phyloP scores from a whole-genome alignment of 2,888 invertebrate genomes.

The Leptinotarsa haldemani region DNA sequence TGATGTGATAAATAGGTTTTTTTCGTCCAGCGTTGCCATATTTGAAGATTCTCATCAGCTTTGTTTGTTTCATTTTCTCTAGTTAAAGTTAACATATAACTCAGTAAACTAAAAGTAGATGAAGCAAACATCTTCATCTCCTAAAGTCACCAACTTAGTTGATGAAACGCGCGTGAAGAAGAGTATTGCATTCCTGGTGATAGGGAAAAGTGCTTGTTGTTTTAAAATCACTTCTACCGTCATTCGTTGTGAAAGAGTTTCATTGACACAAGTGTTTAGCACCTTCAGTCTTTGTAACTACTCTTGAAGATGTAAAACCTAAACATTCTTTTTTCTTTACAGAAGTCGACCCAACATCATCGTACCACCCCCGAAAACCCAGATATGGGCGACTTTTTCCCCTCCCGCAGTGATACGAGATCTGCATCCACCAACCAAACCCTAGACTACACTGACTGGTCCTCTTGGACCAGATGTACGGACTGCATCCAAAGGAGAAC shows the following conservation, averaged over 20 bases:
- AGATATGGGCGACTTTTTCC: constrained; percentile 24
- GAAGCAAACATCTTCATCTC: too few relatives aligned
- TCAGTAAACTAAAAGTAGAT: too few relatives aligned
- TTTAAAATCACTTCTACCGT: too few relatives aligned
- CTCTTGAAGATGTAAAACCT: background rate
- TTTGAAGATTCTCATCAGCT: background rate
- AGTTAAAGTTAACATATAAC: background rate
- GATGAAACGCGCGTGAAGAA: too few relatives aligned
- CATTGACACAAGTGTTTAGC: too few relatives aligned
- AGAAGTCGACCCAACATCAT: constrained; percentile 23
- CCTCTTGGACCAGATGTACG: constrained; percentile 61
- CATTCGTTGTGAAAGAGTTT: too few relatives aligned
- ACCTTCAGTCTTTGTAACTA: background rate
- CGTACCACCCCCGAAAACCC: constrained; percentile 17
- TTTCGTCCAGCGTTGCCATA: background rate
- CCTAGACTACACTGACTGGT: constrained; percentile 54
- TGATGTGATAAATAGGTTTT: background rate
- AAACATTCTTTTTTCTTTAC: background rate
- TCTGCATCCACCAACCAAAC: constrained; percentile 12
- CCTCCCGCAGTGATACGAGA: constrained; percentile 1
- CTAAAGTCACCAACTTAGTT: too few relatives aligned
- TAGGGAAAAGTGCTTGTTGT: too few relatives aligned
- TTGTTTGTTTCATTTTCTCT: background rate
- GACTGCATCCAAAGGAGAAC: constrained; percentile 77
- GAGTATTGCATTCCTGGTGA: too few relatives aligned